phyloP scores from a whole-genome alignment of 2,888 invertebrate genomes.

The Arctia plantaginis region DNA sequence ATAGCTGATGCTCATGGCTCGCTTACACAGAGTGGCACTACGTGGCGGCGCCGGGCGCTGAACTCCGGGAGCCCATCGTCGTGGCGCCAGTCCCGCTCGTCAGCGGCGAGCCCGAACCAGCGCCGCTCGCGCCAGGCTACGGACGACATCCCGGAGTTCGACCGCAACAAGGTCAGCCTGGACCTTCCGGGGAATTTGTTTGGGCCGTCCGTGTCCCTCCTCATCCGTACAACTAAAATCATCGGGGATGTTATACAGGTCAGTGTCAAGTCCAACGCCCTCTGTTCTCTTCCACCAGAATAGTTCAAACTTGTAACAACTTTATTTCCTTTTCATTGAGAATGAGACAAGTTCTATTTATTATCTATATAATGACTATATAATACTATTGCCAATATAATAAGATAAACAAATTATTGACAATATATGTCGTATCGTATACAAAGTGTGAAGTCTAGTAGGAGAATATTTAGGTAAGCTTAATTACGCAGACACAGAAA shows the following conservation, averaged over 20 bases:
- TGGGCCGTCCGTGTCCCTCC: slow-evolving; percentile 89
- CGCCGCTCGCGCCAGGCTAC: slow-evolving; percentile 56
- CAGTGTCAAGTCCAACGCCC: slow-evolving; percentile 8
- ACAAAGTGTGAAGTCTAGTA: too few species aligned
- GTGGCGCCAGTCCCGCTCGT: slow-evolving; percentile 9
- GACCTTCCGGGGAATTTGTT: slow-evolving; percentile 89
- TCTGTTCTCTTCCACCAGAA: not conserved
- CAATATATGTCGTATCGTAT: too few species aligned
- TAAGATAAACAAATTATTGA: too few species aligned
- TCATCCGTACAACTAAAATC: slow-evolving; percentile 89
- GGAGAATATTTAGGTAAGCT: too few species aligned
- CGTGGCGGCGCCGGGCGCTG: slow-evolving; percentile 63
- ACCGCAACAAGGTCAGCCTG: slow-evolving; percentile 88
- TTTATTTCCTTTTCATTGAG: too few species aligned
- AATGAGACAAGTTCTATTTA: too few species aligned
- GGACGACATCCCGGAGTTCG: slow-evolving; percentile 87
- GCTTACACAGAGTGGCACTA: slow-evolving; percentile 70
- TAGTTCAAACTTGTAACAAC: too few species aligned
- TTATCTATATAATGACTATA: too few species aligned
- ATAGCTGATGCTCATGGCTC: slow-evolving; percentile 9
- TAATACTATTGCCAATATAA: too few species aligned
- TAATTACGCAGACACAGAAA: too few species aligned
- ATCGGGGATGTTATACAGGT: slow-evolving; percentile 90
- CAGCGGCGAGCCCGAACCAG: slow-evolving; percentile 22
- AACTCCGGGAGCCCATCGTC: slow-evolving; percentile 29